Conservation (phyloP, 2,797 vertebrate species). For the Poeciliopsis presidionis region DNA sequence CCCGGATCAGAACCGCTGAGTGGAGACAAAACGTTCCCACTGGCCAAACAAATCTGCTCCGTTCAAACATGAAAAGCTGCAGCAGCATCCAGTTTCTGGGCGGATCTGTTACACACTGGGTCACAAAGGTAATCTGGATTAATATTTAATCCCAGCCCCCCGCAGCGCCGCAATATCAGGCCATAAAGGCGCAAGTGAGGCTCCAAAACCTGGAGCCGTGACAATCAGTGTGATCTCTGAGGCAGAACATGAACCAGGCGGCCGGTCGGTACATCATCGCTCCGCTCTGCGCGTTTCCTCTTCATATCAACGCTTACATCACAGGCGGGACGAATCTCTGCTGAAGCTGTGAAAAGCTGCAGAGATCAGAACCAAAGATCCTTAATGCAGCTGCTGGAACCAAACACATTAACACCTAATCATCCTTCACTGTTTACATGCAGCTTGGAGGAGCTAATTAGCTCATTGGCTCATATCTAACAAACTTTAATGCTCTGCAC, state of each 20-base stretch:
- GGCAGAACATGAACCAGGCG: slow-evolving; percentile 76
- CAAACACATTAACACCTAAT: neutral
- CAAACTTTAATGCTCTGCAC: neutral
- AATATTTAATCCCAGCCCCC: slow-evolving; percentile 48
- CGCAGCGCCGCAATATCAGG: slow-evolving; percentile 36
- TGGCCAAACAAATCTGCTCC: slow-evolving; percentile 19
- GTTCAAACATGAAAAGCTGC: slow-evolving; percentile 20
- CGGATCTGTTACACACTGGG: slow-evolving; percentile 42
- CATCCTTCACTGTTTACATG: neutral
- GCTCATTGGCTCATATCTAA: neutral
- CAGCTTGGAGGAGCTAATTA: neutral
- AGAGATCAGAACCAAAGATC: neutral
- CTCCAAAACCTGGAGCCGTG: slow-evolving; percentile 67
- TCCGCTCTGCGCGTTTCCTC: slow-evolving; percentile 4
- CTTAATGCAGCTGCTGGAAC: neutral
- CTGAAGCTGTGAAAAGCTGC: neutral
- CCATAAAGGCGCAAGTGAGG: slow-evolving; percentile 48
- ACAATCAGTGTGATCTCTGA: slow-evolving; percentile 70
- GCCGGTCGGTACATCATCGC: slow-evolving; percentile 55
- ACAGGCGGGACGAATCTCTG: neutral
- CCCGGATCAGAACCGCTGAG: slow-evolving; percentile 2
- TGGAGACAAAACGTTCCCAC: slow-evolving; percentile 52
- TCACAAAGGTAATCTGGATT: slow-evolving; percentile 58
- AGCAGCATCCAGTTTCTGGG: neutral
- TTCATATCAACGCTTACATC: neutral